Evolutionary conservation across 2,888 invertebrate genomes (phyloP), one percentile per base, ranked within the genome.

Genomic region (Oscheius sp.): DNA sequence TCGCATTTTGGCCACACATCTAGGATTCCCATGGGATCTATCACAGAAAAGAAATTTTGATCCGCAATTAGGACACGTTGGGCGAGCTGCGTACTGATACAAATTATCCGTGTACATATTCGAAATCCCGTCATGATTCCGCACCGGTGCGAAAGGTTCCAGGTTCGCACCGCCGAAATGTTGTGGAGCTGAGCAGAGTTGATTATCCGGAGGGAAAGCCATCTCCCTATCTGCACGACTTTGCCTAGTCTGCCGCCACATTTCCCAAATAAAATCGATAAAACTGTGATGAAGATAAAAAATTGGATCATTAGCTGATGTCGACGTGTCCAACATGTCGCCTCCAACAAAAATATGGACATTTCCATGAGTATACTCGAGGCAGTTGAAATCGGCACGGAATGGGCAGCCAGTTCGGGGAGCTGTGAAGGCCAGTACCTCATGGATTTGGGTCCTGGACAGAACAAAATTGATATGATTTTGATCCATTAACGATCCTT

Each of bases 201-300:
- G 77, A 43, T 79, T 80, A 63, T 85, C 84, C 5, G 79, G 77
- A 1, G 85, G 85, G 66, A 76, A 85, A 1, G 72, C 75, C 18
- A 72, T 72, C 59, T 79, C 80, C 27, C 80, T 68, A 29, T 78
- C 76, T 9, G 78, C 77, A 25, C 80, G 29, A 0, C 73, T 68
- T 56, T 76, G 76, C 49, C 58, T 55, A 1, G 25, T 25, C 45
- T 79, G 78, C 55, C 85, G 73, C 81, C 81, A 85, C 69, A 84
- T 68, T 70, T 89, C 88, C 88, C 88, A 89, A 3, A 89, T 75
- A 18, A 86, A 78, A 76, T 89, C 89, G 35, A 89, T 82, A 73
- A 89, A 89, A 0, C 85, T 74, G 71, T 89, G 89, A 66, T 88
- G 88, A 18, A 89, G 74, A 78, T 83, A 89, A 80, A 89, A 89